Evolutionary conservation across 2,888 invertebrate genomes (phyloP), one percentile per base, ranked within the genome.

Genomic region (Aleiodes leptofemur): DNA sequence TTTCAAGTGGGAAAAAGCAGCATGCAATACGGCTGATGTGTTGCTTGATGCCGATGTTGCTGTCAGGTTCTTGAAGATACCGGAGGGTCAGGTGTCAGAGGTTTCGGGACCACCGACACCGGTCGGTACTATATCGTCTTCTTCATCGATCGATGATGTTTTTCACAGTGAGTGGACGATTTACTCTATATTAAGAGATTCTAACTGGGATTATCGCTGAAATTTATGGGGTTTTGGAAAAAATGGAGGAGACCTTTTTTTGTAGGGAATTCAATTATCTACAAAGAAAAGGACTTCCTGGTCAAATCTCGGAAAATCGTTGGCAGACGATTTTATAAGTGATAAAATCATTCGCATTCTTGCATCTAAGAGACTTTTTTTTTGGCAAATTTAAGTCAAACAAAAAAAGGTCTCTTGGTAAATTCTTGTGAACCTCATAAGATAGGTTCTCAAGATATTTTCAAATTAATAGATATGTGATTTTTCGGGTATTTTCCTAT

Each of bases 1-100:
- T 13, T 95, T 96, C 83, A 95, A 95, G 82, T 96, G 96, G 96
- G 96, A 96, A 86, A 94, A 94, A 82, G 95, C 95, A 0, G 73
- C 77, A 11, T 79, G 79, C 23, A 78, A 76, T 11, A 31, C 73
- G 11, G 56, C 70, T n/a, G 77, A 76, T 50, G 61, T 51, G 38
- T 23, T 11, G 5, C n/a, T 38, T 48, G 57, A 79, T 56, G 38
- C 70, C 11, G 79, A 78, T 23, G 68, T 11, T 11, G 55, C 34
- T 53, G 61, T 71, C 6, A 73, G 1, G 73, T 69, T 59, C 14
- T 69, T 48, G 76, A 69, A 74, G 76, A 69, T 5, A 73, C 80
- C 50, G 87, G 88, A 11, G 11, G 16, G 8, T 64, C 43, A 43
- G 43, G 11, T 11, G 8, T 43, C 43, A 11, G 92, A 92, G 66